Conservation (phyloP, 2,113 vertebrate species). For the Calonectris borealis region DNA sequence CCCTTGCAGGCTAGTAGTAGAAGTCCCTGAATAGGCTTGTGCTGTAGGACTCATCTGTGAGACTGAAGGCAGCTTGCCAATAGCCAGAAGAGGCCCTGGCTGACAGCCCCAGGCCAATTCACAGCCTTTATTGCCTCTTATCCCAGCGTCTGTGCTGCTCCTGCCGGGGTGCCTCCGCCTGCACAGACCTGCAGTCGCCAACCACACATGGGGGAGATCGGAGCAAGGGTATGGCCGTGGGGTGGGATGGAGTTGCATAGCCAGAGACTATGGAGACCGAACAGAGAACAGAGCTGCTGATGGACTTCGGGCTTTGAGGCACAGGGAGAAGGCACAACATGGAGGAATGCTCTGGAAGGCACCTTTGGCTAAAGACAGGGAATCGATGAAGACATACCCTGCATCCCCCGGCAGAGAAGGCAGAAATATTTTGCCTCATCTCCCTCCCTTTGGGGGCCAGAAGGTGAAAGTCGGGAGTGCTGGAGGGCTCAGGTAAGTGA, state of each 20-base stretch:
- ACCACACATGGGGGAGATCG: fast-evolving
- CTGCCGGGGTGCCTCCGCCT: not conserved
- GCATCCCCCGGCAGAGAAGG: not conserved
- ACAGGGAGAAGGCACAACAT: not conserved
- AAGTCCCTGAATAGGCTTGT: not conserved
- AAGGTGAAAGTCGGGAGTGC: not conserved
- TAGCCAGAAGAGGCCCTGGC: not conserved
- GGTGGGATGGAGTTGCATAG: not conserved
- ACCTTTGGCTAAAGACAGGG: not conserved
- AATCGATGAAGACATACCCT: not conserved
- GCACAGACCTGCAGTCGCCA: not conserved
- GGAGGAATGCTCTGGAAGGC: not conserved
- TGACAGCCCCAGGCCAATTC: not conserved
- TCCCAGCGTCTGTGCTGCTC: not conserved
- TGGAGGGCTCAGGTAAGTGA: not conserved
- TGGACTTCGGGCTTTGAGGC: not conserved
- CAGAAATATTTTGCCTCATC: not conserved
- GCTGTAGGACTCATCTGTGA: not conserved
- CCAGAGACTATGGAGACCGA: not conserved
- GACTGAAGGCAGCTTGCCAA: not conserved
- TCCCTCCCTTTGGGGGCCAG: not conserved
- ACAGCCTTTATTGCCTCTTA: not conserved
- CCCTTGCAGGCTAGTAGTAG: not conserved
- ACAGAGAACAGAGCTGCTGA: not conserved
- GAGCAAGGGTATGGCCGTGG: not conserved